Conservation (phyloP, 2,113 vertebrate species). For the Sisor rabdophorus region DNA sequence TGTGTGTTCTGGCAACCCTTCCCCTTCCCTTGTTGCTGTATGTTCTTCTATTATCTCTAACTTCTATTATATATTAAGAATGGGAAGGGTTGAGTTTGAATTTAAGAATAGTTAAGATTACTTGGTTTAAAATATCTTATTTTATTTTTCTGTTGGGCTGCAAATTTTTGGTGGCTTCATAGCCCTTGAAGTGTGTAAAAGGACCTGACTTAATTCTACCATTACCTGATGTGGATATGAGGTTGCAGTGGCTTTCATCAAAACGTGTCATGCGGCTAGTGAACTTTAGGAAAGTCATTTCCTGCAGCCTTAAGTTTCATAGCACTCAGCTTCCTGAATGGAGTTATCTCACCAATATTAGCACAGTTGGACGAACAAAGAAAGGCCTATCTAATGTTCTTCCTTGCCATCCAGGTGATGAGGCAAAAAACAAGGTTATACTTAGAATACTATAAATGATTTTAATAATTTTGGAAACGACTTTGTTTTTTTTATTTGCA, state of each 20-base stretch:
- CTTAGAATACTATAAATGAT: not conserved
- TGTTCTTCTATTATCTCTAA: not conserved
- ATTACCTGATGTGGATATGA: not conserved
- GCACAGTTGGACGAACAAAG: conserved; percentile 24
- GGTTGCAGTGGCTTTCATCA: not conserved
- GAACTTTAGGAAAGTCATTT: conserved; percentile 40
- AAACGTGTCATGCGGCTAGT: not conserved
- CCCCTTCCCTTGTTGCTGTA: not conserved
- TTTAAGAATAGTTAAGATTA: not conserved
- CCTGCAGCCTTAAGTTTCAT: conserved; percentile 51
- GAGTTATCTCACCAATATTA: conserved; percentile 49
- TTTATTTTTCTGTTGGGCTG: not conserved
- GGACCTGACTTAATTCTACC: not conserved
- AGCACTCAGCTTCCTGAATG: conserved; percentile 48
- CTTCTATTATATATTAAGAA: not conserved
- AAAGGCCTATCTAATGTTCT: conserved; percentile 19
- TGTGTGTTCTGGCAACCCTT: not conserved
- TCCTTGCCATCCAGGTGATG: conserved; percentile 43
- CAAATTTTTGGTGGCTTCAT: not conserved
- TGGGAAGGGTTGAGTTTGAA: not conserved
- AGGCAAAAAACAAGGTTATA: conserved; percentile 6
- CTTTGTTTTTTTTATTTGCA: not conserved
- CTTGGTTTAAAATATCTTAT: too few relatives aligned
- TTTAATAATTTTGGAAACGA: not conserved
- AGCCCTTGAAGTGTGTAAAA: not conserved